phyloP scores from a whole-genome alignment of 2,888 invertebrate genomes.

The Ametastegia equiseti region DNA sequence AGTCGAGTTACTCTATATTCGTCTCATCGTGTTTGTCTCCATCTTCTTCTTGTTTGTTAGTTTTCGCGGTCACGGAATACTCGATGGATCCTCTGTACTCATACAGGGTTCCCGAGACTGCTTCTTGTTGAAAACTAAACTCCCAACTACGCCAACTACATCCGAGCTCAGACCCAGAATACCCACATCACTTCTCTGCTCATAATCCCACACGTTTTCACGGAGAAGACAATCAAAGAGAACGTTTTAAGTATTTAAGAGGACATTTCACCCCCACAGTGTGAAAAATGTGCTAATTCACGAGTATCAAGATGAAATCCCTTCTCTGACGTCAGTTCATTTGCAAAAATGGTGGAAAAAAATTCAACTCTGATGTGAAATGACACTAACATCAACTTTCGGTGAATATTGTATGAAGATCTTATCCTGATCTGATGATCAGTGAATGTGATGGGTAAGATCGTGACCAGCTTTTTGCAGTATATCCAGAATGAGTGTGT shows the following conservation, averaged over 20 bases:
- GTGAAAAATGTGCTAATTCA: no score
- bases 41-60: conserved; percentile 1
- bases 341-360: no score
- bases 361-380: no score
- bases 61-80: conserved; percentile 5
- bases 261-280: no score
- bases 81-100: neutral
- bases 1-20: neutral
- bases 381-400: no score
- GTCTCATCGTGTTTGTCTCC: neutral
- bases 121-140: neutral
- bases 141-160: neutral
- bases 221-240: no score
- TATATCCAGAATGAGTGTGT: neutral
- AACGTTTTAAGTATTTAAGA: no score
- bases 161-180: neutral
- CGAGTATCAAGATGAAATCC: no score
- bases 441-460: neutral
- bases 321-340: no score
- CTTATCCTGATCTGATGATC: no score
- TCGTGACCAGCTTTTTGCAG: neutral
- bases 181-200: neutral
- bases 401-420: no score
- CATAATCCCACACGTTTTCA: no score
- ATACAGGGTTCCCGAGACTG: neutral